phyloP scores from a whole-genome alignment of 2,113 vertebrate genomes.

The Acanthochromis polyacanthus region DNA sequence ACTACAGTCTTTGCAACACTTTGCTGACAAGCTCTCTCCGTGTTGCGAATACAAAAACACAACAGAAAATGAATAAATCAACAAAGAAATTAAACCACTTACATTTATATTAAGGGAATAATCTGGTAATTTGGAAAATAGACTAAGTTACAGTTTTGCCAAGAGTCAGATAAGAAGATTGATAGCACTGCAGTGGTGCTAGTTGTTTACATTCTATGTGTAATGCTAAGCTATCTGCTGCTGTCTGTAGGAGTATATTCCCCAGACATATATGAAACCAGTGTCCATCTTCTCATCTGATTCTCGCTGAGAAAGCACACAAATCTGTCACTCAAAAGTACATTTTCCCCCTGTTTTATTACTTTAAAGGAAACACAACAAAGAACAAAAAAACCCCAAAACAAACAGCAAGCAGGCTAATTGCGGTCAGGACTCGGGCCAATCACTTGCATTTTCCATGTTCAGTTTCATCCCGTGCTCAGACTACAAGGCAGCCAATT shows the following conservation, averaged over 20 bases:
- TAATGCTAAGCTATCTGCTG: not conserved
- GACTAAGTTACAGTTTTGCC: not conserved
- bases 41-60: not conserved
- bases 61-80: not conserved
- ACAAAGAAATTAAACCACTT: not conserved
- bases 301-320: no score
- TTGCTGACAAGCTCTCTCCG: not conserved
- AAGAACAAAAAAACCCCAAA: not conserved
- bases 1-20: not conserved
- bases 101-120: not conserved
- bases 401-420: not conserved
- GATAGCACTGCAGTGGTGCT: no score
- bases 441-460: not conserved
- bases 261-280: not conserved
- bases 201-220: not conserved
- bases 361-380: not conserved
- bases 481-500: conserved; percentile 12
- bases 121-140: not conserved
- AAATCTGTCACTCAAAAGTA: no score
- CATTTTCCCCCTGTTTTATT: not conserved
- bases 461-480: not conserved
- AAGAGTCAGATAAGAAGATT: no score
- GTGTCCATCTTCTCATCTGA: no score
- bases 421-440: not conserved
- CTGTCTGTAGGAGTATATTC: not conserved